phyloP scores from a whole-genome alignment of 2,797 vertebrate species.

The Dermochelys coriacea region DNA sequence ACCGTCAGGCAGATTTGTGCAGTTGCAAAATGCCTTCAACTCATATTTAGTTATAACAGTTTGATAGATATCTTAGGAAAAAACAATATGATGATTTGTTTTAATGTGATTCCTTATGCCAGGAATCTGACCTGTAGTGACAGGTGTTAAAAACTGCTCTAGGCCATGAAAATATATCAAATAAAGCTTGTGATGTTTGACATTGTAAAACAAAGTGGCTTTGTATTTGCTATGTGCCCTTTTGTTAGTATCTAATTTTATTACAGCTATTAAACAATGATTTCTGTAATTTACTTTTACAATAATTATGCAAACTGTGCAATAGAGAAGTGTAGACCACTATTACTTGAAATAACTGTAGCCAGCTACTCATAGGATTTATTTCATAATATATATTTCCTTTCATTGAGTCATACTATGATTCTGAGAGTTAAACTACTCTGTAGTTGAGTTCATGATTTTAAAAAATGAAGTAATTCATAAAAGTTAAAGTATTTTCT shows the following conservation, averaged over 20 bases:
- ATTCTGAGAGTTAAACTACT: background rate
- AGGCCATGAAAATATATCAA: constrained; percentile 42
- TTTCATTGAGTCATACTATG: background rate
- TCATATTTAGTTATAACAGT: constrained; percentile 69
- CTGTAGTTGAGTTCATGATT: background rate
- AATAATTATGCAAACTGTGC: background rate
- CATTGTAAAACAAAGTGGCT: constrained; percentile 23
- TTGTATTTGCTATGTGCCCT: background rate
- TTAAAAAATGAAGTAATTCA: background rate
- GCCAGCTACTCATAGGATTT: background rate
- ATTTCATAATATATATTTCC: background rate
- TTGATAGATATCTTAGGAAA: constrained; percentile 59
- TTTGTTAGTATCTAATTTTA: constrained; percentile 18
- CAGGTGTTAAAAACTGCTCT: constrained; percentile 69
- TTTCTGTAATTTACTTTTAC: background rate
- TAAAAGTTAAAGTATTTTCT: background rate
- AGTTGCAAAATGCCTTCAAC: constrained; percentile 73
- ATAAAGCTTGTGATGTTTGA: constrained; percentile 39
- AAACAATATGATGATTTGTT: constrained; percentile 47
- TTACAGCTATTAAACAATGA: background rate
- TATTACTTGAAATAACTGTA: background rate
- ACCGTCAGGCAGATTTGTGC: constrained; percentile 64
- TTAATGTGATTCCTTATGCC: constrained; percentile 57
- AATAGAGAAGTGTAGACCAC: background rate
- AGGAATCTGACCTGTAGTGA: constrained; percentile 59